Evolutionary conservation across 2,888 invertebrate genomes (phyloP), one percentile per base, ranked within the genome.

Genomic region (Drosophila robusta): DNA sequence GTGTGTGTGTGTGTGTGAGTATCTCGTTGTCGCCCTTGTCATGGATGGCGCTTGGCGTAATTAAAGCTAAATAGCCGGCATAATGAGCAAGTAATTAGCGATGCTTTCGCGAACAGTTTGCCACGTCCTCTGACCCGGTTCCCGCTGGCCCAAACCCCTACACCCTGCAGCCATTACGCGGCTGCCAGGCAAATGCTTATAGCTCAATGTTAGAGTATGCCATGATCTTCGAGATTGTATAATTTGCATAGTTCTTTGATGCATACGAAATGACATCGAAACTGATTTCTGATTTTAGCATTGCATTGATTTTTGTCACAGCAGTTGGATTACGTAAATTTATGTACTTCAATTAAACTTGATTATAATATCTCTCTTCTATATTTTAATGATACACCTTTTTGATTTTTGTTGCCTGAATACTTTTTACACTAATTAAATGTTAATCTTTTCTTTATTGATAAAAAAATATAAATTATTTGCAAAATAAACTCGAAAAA

Each of bases 61-160:
- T 87, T 87, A 87, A 89, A 87, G 71, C 89, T 88, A 87, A 87
- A 87, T 89, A 87, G 87, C 87, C 89, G 75, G 86, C 87, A 87
- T 87, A 87, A 87, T 87, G 89, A 89, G 89, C 88, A 86, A 89
- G 89, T 87, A 87, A 87, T 87, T 87, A 87, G 87, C 87, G 71
- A 62, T 80, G 89, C 83, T 86, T 83, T 75, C 68, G 72, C 84
- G 64, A 68, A 62, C 71, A 74, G 78, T 71, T 80, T 87, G 78
- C 76, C 63, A 47, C 41, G 45, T 68, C 52, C 67, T 46, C 22
- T 34, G 24, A 49, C 38, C 72, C 57, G 42, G 47, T 34, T 26
- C 46, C 29, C 57, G n/a, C 36, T 24, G 24, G 16, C 56, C 18
- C 16, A 6, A 14, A 0, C 16, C 32, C 18, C 12, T 14, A 3